phyloP scores from a whole-genome alignment of 2,113 vertebrate genomes.

The Chiloscyllium plagiosum region DNA sequence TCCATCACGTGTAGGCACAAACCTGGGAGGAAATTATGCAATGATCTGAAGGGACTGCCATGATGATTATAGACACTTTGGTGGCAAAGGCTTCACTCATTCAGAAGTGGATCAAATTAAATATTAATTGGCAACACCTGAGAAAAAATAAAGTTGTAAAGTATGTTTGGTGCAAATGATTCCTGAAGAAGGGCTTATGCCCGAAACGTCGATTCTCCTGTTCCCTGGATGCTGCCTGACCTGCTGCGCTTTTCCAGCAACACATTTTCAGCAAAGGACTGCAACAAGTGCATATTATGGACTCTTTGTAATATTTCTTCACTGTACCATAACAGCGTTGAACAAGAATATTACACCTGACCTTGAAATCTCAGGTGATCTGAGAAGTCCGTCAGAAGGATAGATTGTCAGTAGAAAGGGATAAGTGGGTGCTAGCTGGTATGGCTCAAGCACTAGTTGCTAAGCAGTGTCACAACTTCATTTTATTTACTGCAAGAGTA shows the following conservation, averaged over 20 bases:
- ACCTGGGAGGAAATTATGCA: not conserved
- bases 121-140: not conserved
- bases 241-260: too few species aligned
- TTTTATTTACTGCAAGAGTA: too few species aligned
- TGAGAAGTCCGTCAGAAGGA: not conserved
- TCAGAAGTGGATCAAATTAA: not conserved
- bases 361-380: not conserved
- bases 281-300: not conserved
- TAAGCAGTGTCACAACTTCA: too few species aligned
- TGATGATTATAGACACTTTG: not conserved
- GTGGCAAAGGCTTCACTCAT: not conserved
- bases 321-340: not conserved
- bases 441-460: not conserved
- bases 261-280: too few species aligned
- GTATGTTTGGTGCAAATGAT: too few species aligned
- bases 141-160: not conserved
- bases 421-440: not conserved
- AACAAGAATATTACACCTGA: not conserved
- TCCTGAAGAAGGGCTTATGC: too few species aligned
- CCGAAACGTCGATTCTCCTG: too few species aligned
- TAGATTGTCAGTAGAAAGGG: not conserved
- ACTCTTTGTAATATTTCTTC: not conserved
- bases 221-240: too few species aligned
- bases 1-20: not conserved
- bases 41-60: not conserved